A percentile compares a stretch with the other conserved stretches of the same genome.
These are phyloP conservation scores for Puntigrus tetrazona DNA, from an alignment of 2,113 vertebrate genomes.

Conservation along the genomic window DNA sequence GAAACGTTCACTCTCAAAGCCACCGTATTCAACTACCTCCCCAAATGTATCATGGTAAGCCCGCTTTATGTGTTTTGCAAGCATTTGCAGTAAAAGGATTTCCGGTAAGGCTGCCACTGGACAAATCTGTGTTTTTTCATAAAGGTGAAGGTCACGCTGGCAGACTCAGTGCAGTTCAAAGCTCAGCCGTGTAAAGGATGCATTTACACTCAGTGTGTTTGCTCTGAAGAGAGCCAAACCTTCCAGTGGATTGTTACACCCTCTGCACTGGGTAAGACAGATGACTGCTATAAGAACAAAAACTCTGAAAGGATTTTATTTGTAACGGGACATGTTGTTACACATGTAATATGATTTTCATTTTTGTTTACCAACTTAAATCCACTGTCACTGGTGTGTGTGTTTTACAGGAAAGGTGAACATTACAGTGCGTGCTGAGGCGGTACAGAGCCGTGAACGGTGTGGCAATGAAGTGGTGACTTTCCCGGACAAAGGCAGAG, in stretches of 20 bases:
- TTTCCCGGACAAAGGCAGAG: conserved; percentile 69
- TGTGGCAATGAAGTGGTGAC: conserved; percentile 69
- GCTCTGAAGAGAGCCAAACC: conserved; percentile 70
- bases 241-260: conserved; percentile 75
- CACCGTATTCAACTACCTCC: conserved; percentile 84
- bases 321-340: neutral
- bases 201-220: conserved; percentile 71
- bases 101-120: neutral
- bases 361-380: neutral
- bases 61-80: neutral
- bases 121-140: neutral
- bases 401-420: conserved; percentile 70
- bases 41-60: conserved; percentile 82
- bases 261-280: conserved; percentile 72
- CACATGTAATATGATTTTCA: neutral
- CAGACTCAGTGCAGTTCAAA: conserved; percentile 70
- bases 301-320: neutral
- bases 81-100: neutral
- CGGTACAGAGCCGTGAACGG: conserved; percentile 51
- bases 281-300: neutral
- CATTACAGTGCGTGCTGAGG: conserved; percentile 77
- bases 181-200: conserved; percentile 65
- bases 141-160: conserved; percentile 73
- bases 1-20: conserved; percentile 77
- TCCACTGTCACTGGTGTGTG: conserved; percentile 3